These are phyloP conservation scores for Marcusenius ussheri DNA, from an alignment of 2,113 vertebrate species.

Conservation along the genomic window DNA sequence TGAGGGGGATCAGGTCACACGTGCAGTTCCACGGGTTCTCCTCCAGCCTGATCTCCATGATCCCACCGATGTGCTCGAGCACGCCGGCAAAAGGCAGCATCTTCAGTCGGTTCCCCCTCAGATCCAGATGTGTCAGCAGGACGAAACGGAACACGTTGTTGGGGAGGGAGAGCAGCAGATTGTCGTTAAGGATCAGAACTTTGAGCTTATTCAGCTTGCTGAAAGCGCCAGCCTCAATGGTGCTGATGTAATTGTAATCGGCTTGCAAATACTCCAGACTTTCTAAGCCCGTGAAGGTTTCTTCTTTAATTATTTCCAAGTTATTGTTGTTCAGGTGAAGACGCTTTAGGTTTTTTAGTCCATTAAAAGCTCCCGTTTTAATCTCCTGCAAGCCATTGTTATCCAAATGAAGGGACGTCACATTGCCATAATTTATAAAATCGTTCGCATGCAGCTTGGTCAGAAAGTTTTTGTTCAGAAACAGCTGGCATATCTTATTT, in stretches of 20 bases:
- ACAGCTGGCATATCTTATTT: slow-evolving; percentile 89
- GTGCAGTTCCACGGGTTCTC: slow-evolving; percentile 99
- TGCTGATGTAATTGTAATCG: slow-evolving; percentile 96
- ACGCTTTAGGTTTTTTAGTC: slow-evolving; percentile 83
- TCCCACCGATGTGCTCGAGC: slow-evolving; percentile 92
- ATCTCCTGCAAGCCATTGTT: slow-evolving; percentile 97
- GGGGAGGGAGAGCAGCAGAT: slow-evolving; percentile 86
- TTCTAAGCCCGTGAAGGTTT: slow-evolving; percentile 87
- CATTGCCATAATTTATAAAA: slow-evolving; percentile 89
- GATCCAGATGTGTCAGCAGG: slow-evolving; percentile 91
- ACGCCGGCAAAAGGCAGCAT: slow-evolving; percentile 92
- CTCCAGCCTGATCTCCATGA: slow-evolving; percentile 97
- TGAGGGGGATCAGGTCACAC: slow-evolving; percentile 88
- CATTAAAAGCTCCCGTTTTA: slow-evolving; percentile 77
- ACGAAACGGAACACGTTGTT: slow-evolving; percentile 95
- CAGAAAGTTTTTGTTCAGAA: slow-evolving; percentile 91
- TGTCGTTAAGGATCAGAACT: slow-evolving; percentile 97
- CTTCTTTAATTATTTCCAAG: slow-evolving; percentile 85
- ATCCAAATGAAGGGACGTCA: slow-evolving; percentile 87
- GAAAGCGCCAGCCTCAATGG: slow-evolving; percentile 86
- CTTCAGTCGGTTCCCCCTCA: slow-evolving; percentile 90
- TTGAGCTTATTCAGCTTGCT: slow-evolving; percentile 94
- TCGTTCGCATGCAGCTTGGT: slow-evolving; percentile 82
- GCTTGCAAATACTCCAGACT: slow-evolving; percentile 94
- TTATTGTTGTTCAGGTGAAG: slow-evolving; percentile 97